These are phyloP conservation scores for Melanargia galathea DNA, from an alignment of 2,888 invertebrate species.

Conservation along the genomic window DNA sequence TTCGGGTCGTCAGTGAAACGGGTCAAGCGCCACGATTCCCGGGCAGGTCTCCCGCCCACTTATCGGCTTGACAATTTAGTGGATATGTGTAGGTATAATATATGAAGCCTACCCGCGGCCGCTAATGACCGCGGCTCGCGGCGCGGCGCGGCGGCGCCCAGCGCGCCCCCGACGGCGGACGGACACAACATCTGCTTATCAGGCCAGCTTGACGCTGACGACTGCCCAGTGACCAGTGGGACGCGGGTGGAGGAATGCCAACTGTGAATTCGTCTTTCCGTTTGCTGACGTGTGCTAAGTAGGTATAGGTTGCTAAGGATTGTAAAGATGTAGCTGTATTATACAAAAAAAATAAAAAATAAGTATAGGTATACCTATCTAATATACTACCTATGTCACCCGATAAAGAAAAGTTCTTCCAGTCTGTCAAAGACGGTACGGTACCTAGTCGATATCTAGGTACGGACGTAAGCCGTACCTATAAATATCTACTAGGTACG, in stretches of 20 bases:
- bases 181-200: slow-evolving; percentile 26
- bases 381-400: too few relatives aligned
- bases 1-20: slow-evolving; percentile 7
- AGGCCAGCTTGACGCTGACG: slow-evolving; percentile 8
- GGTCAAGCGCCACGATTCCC: slow-evolving; percentile 20
- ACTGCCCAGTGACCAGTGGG: neutral
- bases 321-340: too few relatives aligned
- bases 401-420: too few relatives aligned
- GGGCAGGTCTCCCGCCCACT: slow-evolving; percentile 66
- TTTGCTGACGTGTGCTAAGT: too few relatives aligned
- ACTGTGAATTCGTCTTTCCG: neutral
- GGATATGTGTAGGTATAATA: slow-evolving; percentile 69
- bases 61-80: slow-evolving; percentile 72
- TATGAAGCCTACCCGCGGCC: slow-evolving; percentile 53
- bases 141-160: neutral
- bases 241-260: neutral
- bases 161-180: neutral
- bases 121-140: slow-evolving; percentile 28
- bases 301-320: too few relatives aligned
- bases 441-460: too few relatives aligned
- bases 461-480: too few relatives aligned
- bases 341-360: too few relatives aligned
- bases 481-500: too few relatives aligned
- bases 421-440: too few relatives aligned
- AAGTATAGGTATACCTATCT: too few relatives aligned